phyloP scores from a whole-genome alignment of 1,140 invertebrate genomes.

The Drosophila arawakana region DNA sequence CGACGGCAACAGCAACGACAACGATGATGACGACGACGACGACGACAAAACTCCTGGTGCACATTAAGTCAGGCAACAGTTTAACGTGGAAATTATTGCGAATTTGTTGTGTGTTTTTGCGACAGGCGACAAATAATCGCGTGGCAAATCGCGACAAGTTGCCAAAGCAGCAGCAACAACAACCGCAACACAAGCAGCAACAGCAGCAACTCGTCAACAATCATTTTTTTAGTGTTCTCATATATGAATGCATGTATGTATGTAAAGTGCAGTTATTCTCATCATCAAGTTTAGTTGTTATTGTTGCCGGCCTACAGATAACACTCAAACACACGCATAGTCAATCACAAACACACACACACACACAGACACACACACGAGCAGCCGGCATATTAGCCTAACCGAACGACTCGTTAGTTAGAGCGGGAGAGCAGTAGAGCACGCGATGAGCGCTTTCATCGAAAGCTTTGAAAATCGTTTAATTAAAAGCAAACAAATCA shows the following conservation, averaged over 20 bases:
- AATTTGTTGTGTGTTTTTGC: slow-evolving; percentile 84
- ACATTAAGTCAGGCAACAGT: slow-evolving; percentile 83
- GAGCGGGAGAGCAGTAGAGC: slow-evolving; percentile 6
- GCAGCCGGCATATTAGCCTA: slow-evolving; percentile 47
- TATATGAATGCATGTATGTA: not conserved
- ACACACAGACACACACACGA: slow-evolving; percentile 3
- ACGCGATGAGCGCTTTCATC: slow-evolving; percentile 12
- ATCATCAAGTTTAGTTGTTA: slow-evolving; percentile 23
- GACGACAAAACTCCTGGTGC: slow-evolving; percentile 81
- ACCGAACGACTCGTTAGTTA: not conserved
- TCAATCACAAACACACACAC: slow-evolving; percentile 11
- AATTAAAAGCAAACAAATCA: slow-evolving; percentile 42
- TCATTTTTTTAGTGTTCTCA: slow-evolving; percentile 37
- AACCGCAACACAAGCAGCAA: not conserved
- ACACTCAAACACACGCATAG: slow-evolving; percentile 14
- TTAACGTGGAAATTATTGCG: slow-evolving; percentile 84
- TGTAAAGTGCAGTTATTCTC: slow-evolving; percentile 43
- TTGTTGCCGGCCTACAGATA: slow-evolving; percentile 32
- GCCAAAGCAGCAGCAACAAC: slow-evolving; percentile 5
- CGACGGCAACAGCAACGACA: slow-evolving; percentile 21
- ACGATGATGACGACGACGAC: slow-evolving; percentile 41
- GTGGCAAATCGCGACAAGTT: slow-evolving; percentile 28
- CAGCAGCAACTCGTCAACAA: slow-evolving; percentile 5
- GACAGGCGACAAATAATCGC: slow-evolving; percentile 57
- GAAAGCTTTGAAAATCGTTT: slow-evolving; percentile 36